Evolutionary conservation across 2,888 invertebrate species (phyloP), one percentile per base, ranked within the genome.

Genomic region (Cynaeus angustus): DNA sequence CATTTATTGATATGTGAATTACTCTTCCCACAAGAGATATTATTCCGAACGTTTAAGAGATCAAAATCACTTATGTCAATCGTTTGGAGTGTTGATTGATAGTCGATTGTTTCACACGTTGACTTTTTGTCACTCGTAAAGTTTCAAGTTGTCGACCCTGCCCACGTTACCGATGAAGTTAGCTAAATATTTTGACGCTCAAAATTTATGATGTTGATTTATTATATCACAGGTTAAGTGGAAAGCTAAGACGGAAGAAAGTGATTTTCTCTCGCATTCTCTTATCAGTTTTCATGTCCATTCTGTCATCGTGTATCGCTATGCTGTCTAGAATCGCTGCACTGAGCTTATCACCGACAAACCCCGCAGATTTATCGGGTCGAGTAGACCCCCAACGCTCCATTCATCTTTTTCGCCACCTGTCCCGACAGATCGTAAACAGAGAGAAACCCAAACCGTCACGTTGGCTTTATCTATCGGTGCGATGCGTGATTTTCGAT

Each of bases 401-500:
- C 78, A 80, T 80, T 80, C 78, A 80, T 80, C 79, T 80, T 77
- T 78, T 77, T 77, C 78, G 75, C 79, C 80, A 79, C 79, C 80
- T 80, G 80, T 30, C 58, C 26, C 16, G 64, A 65, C 65, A 69
- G 59, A 70, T 72, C 70, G 79, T 79, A 80, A 79, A 79, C 78
- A 79, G 72, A 62, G 70, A 70, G 61, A 13, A 16, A 48, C 46
- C 61, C 16, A 14, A 33, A 64, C 66, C 76, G 73, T 76, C 72
- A 73, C 73, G 75, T 78, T 75, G 73, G 72, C 75, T 73, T 76
- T 76, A 76, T 75, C 76, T 75, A 70, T 73, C 68, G 74, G 72
- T 68, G 37, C 70, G 68, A 59, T 46, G 59, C 59, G 74, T 76
- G 76, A 77, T 78, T 78, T 78, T 77, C 77, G 76, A 77, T 78